These are phyloP conservation scores for Muraenolepis orangiensis DNA, from an alignment of 2,797 vertebrate species.

Conservation along the genomic window DNA sequence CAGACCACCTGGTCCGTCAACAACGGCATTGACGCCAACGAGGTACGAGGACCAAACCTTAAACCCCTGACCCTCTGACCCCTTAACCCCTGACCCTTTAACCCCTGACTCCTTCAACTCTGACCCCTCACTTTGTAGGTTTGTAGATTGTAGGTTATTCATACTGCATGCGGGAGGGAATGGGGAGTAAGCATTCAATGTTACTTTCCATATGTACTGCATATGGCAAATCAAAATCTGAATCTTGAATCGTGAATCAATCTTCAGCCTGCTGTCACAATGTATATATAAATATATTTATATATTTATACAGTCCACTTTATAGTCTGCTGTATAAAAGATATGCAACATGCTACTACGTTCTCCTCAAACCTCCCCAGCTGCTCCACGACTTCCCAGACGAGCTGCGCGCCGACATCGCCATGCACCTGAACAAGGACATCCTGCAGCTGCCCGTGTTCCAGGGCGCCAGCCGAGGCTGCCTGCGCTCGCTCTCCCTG, in stretches of 20 bases:
- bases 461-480: conserved; percentile 88
- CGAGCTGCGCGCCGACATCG: conserved; percentile 92
- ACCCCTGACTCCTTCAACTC: neutral
- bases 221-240: too few species aligned
- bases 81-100: neutral
- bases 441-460: conserved; percentile 95
- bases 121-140: too few species aligned
- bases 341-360: too few species aligned
- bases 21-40: conserved; percentile 92
- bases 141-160: too few species aligned
- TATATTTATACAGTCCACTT: neutral
- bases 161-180: too few species aligned
- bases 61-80: neutral
- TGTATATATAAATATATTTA: too few species aligned
- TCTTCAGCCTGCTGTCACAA: too few species aligned
- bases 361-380: too few species aligned
- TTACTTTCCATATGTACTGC: too few species aligned
- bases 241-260: too few species aligned
- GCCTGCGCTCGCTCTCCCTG: conserved; percentile 91
- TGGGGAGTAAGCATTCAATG: too few species aligned
- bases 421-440: conserved; percentile 98
- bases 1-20: conserved; percentile 98
- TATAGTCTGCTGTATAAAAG: too few species aligned
- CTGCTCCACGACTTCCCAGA: conserved; percentile 96
- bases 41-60: conserved; percentile 70